Evolutionary conservation across 2,797 vertebrate species (phyloP), one percentile per base, ranked within the genome.

Genomic region (Streptopelia turtur): DNA sequence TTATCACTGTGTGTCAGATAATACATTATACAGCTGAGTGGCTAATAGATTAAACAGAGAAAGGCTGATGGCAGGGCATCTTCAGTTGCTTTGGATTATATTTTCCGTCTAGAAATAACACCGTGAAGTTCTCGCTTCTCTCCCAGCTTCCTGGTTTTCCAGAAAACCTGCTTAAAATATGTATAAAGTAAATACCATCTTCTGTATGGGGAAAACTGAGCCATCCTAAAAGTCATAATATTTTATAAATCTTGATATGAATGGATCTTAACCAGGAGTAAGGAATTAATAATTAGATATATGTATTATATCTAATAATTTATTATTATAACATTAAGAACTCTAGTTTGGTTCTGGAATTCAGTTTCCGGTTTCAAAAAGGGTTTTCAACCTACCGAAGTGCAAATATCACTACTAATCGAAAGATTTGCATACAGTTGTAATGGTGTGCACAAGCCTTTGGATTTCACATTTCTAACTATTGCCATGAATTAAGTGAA

Each of bases 21-120:
- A 96, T 95, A 86, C 83, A 86, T 87, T 91, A 82, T 87, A 86
- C 65, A 93, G 92, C 94, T 96, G 91, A 94, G 91, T 79, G 39
- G 91, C 82, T 96, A 94, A 93, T 82, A 95, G 89, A 79, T 95
- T 94, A 94, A 93, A 96, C 47, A 94, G 30, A 82, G 71, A 88
- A 86, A 90, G 69, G 45, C 76, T 96, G 91, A 83, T 47, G 72
- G 50, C 72, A 81, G 65, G 68, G 79, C 59, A 76, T 94, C 94
- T 92, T 81, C 79, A 75, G 59, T 63, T 78, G 18, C 59, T 87
- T 78, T 59, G 43, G 23, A 59, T 93, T 91, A 35, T 57, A 83
- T 72, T 75, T 15, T 25, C 13, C 39, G 11, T 9, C 50, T 22
- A 28, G 57, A 18, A 94, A 61, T 33, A 53, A 50, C 41, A 63